These are phyloP conservation scores for Ricordea florida DNA, from an alignment of 92 coral and sea anemone species.

Conservation along the genomic window DNA sequence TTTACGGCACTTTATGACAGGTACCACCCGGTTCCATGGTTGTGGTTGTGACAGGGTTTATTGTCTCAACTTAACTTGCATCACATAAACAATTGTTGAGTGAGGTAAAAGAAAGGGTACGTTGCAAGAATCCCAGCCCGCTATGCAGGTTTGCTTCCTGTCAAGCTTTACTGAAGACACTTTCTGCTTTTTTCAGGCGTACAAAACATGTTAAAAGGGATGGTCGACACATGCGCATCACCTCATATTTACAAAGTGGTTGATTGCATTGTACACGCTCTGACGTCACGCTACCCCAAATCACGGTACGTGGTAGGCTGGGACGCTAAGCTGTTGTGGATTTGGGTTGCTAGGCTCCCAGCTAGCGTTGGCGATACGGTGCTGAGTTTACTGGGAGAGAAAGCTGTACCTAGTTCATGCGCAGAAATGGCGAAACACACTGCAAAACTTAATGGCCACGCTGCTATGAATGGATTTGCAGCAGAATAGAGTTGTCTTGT, in stretches of 20 bases:
- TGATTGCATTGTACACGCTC: slow-evolving; percentile 76
- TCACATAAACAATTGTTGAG: too few relatives aligned
- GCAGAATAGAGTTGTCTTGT: too few relatives aligned
- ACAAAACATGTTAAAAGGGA: slow-evolving; percentile 72
- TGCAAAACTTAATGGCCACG: too few relatives aligned
- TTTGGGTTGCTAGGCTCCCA: slow-evolving; percentile 91
- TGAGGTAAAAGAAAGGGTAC: too few relatives aligned
- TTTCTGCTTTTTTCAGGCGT: slow-evolving; percentile 49
- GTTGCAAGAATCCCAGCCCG: too few relatives aligned
- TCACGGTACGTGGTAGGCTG: slow-evolving; percentile 89
- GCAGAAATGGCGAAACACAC: too few relatives aligned
- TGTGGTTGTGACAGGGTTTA: too few relatives aligned
- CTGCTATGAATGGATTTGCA: too few relatives aligned
- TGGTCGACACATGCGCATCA: slow-evolving; percentile 87
- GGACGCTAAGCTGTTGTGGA: slow-evolving; percentile 87
- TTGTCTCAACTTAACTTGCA: too few relatives aligned
- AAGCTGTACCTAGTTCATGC: slow-evolving; percentile 32
- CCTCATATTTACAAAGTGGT: slow-evolving; percentile 74
- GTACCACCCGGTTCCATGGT: too few relatives aligned
- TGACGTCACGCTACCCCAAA: slow-evolving; percentile 82
- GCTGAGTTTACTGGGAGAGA: slow-evolving; percentile 61
- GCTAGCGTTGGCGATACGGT: slow-evolving; percentile 73
- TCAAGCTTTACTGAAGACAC: background rate
- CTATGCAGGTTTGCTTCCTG: too few relatives aligned
- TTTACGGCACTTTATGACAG: too few relatives aligned